phyloP scores from a whole-genome alignment of 2,888 invertebrate species.

The Drosophila rellima region DNA sequence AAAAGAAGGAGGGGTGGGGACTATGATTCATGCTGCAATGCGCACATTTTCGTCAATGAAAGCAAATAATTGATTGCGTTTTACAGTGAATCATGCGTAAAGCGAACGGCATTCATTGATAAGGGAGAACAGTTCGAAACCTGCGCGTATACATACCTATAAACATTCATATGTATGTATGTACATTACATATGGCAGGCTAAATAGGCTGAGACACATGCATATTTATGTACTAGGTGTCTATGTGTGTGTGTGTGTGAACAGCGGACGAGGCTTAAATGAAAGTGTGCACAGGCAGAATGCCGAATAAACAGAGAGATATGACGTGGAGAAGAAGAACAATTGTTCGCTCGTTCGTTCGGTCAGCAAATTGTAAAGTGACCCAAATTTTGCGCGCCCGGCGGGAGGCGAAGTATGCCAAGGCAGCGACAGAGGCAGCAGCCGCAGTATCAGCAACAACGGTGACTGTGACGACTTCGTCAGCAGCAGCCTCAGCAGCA shows the following conservation, averaged over 20 bases:
- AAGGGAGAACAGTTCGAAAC: conserved; percentile 37
- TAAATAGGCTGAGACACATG: conserved; percentile 60
- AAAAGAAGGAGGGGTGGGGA: conserved; percentile 1
- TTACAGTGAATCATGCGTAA: conserved; percentile 75
- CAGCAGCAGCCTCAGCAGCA: conserved; percentile 7
- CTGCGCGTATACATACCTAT: conserved; percentile 7
- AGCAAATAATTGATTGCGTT: conserved; percentile 66
- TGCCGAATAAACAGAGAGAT: conserved; percentile 61
- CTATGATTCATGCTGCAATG: conserved; percentile 68
- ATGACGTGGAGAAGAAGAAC: conserved; percentile 47
- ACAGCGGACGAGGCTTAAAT: conserved; percentile 40
- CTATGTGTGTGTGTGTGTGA: neutral
- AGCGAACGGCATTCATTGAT: conserved; percentile 44
- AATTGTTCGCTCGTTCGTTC: conserved; percentile 39
- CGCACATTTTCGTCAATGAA: conserved; percentile 74
- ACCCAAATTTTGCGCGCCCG: conserved; percentile 73
- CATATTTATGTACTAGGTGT: neutral
- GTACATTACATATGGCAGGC: conserved; percentile 4
- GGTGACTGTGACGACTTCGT: conserved; percentile 27
- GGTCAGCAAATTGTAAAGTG: conserved; percentile 81
- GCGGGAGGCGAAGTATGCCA: conserved; percentile 78
- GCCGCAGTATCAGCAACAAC: conserved; percentile 47
- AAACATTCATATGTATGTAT: conserved; percentile 2
- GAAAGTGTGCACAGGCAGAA: conserved; percentile 63
- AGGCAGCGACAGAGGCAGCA: conserved; percentile 57